Conservation (phyloP, 2,888 invertebrate genomes). For the Cartodere bifasciata region DNA sequence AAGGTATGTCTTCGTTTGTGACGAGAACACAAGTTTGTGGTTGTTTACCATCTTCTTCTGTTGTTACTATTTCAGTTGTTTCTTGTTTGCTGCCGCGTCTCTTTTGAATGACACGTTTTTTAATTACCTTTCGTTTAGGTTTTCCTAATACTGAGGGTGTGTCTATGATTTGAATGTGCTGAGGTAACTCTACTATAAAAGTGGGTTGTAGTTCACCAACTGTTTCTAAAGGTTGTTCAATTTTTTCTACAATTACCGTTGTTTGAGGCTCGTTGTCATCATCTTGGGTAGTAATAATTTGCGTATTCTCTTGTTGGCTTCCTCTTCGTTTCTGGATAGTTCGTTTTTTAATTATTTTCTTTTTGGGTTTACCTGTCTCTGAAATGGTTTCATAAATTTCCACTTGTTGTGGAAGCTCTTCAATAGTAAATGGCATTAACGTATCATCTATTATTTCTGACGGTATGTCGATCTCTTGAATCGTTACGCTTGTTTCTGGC, state of each 20-base stretch:
- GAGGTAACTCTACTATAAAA: conserved; percentile 24
- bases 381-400: conserved; percentile 13
- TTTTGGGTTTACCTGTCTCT: conserved; percentile 23
- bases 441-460: neutral
- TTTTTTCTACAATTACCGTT: conserved; percentile 23
- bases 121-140: conserved; percentile 31
- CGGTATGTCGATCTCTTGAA: conserved; percentile 2
- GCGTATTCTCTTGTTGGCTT: conserved; percentile 24
- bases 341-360: conserved; percentile 24
- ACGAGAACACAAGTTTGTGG: conserved; percentile 23
- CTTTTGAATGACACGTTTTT: conserved; percentile 25
- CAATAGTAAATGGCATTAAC: conserved; percentile 2
- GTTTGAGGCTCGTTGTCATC: conserved; percentile 24
- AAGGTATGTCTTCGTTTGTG: conserved; percentile 19
- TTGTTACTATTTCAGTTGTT: conserved; percentile 27
- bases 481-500: conserved; percentile 8
- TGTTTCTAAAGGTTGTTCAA: conserved; percentile 15
- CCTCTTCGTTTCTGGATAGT: conserved; percentile 29
- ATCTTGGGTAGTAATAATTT: conserved; percentile 32
- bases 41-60: conserved; percentile 23
- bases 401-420: conserved; percentile 9
- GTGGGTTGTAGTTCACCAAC: conserved; percentile 21
- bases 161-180: conserved; percentile 17
- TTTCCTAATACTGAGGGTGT: conserved; percentile 26
- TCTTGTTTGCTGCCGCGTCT: conserved; percentile 26